phyloP scores from a whole-genome alignment of 1,140 invertebrate species.

The Diabrotica virgifera region DNA sequence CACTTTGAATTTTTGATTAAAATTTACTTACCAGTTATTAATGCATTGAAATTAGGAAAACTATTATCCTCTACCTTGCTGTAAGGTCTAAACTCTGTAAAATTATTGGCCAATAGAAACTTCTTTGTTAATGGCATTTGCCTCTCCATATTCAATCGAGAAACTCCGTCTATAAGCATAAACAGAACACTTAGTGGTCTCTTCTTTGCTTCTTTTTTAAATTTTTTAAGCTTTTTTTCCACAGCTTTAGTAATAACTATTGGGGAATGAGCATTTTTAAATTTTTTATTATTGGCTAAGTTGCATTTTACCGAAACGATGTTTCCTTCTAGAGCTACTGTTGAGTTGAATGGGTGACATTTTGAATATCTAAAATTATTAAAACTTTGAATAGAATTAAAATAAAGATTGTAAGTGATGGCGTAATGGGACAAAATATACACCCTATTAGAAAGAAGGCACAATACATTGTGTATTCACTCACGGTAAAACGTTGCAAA shows the following conservation, averaged over 20 bases:
- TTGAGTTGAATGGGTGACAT: slow-evolving; percentile 49
- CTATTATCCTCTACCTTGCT: slow-evolving; percentile 76
- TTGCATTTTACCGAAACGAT: slow-evolving; percentile 50
- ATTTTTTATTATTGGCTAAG: slow-evolving; percentile 35
- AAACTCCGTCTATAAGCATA: slow-evolving; percentile 79
- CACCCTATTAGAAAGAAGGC: no score
- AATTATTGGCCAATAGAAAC: slow-evolving; percentile 56
- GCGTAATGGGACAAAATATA: no score
- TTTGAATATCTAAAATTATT: slow-evolving; percentile 39
- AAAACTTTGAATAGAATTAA: background rate
- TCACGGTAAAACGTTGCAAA: no score
- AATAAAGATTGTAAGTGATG: no score
- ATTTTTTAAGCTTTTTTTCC: slow-evolving; percentile 31
- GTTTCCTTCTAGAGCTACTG: slow-evolving; percentile 45
- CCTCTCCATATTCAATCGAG: slow-evolving; percentile 72
- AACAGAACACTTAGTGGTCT: slow-evolving; percentile 64
- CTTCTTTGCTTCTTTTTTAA: background rate
- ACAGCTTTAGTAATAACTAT: slow-evolving; percentile 40
- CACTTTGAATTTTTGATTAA: no score
- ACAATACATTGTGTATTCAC: no score
- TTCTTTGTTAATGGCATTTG: slow-evolving; percentile 71
- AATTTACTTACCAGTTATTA: slow-evolving; percentile 52
- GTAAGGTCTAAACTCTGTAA: slow-evolving; percentile 59
- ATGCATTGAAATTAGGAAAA: slow-evolving; percentile 77
- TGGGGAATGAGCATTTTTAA: slow-evolving; percentile 54